phyloP scores from a whole-genome alignment of 2,113 vertebrate genomes.

The Scortum barcoo region DNA sequence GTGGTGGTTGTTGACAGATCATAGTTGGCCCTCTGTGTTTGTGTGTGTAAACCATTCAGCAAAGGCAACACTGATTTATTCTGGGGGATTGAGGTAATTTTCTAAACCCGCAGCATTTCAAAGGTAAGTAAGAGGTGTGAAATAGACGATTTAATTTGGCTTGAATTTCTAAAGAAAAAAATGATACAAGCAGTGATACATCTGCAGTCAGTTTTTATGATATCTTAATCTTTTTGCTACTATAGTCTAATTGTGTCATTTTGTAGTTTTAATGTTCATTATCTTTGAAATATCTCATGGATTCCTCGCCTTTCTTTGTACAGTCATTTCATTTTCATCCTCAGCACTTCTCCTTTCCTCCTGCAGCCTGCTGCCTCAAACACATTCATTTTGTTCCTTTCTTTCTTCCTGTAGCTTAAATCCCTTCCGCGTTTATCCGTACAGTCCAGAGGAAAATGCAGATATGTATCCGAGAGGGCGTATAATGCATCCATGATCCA shows the following conservation, averaged over 20 bases:
- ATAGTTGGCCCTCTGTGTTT: slow-evolving; percentile 26
- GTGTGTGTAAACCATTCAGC: slow-evolving; percentile 22
- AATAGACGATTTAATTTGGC: slow-evolving; percentile 30
- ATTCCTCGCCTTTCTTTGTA: not conserved
- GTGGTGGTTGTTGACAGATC: slow-evolving; percentile 56
- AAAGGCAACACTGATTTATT: slow-evolving; percentile 48
- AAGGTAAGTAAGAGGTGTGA: slow-evolving; percentile 21
- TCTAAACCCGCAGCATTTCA: slow-evolving; percentile 47
- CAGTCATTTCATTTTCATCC: not conserved
- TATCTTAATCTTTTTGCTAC: not conserved
- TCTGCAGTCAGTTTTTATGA: not conserved
- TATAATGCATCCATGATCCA: slow-evolving; percentile 83
- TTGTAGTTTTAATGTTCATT: not conserved
- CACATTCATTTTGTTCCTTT: not conserved
- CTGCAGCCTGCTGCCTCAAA: not conserved
- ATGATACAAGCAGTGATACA: rapidly evolving
- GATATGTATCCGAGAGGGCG: slow-evolving; percentile 70
- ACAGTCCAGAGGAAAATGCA: slow-evolving; percentile 62
- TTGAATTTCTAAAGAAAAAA: not conserved
- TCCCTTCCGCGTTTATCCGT: slow-evolving; percentile 40
- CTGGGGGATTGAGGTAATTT: slow-evolving; percentile 50
- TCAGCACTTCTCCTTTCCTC: not conserved
- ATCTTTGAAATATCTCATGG: not conserved
- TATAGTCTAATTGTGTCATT: not conserved
- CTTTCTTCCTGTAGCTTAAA: slow-evolving; percentile 31